phyloP scores from a whole-genome alignment of 2,888 invertebrate genomes.

The Theretra japonica region DNA sequence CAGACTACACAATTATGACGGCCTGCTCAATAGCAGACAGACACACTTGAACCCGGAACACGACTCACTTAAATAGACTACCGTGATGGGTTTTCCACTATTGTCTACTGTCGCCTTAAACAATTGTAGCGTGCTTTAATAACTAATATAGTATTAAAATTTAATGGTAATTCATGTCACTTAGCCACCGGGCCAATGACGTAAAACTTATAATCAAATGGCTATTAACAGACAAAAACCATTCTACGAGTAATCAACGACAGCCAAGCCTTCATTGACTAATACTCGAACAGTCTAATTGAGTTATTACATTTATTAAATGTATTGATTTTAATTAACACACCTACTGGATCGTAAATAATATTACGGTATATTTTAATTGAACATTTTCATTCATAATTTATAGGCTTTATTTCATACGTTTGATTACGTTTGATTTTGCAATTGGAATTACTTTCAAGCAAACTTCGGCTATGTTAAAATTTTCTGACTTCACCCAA shows the following conservation, averaged over 20 bases:
- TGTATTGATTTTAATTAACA: conserved; percentile 19
- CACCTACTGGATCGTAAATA: conserved; percentile 2
- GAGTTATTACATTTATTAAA: conserved; percentile 15
- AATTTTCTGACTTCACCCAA: too few relatives aligned
- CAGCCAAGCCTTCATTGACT: conserved; percentile 8
- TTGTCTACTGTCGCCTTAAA: too few relatives aligned
- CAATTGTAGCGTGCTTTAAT: too few relatives aligned
- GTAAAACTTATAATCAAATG: not conserved
- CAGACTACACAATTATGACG: too few relatives aligned
- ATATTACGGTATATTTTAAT: conserved; percentile 6
- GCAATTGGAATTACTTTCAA: not conserved
- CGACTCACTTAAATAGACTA: too few relatives aligned
- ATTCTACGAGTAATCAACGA: not conserved
- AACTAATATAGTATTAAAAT: too few relatives aligned
- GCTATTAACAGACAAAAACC: not conserved
- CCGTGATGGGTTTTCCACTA: too few relatives aligned
- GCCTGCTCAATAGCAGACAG: too few relatives aligned
- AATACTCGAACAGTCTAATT: conserved; percentile 14
- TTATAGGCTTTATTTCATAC: not conserved
- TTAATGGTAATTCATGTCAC: not conserved
- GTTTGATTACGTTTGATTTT: not conserved
- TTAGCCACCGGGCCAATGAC: conserved; percentile 7
- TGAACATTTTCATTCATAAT: conserved; percentile 16
- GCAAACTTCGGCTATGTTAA: too few relatives aligned
- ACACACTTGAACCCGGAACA: too few relatives aligned